Evolutionary conservation across 2,888 invertebrate species (phyloP).

Genomic region (Xanthia togata): DNA sequence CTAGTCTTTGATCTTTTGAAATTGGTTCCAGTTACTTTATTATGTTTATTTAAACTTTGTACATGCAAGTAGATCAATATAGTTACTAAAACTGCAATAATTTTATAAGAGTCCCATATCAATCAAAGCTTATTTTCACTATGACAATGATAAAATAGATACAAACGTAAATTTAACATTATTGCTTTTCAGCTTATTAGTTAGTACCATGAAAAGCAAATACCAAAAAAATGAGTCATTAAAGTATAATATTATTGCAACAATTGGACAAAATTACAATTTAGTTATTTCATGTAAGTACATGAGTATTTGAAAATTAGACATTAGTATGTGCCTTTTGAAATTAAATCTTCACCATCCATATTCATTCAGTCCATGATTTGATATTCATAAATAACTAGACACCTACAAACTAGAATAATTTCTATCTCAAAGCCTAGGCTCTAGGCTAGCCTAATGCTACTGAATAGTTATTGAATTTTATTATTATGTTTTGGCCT

Average conservation of each 20-base stretch:
- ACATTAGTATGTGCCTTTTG: slow-evolving; percentile 84
- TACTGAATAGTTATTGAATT: slow-evolving; percentile 30
- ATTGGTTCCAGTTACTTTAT: slow-evolving; percentile 54
- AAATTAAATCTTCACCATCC: slow-evolving; percentile 82
- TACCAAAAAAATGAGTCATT: slow-evolving; percentile 72
- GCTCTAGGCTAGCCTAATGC: slow-evolving; percentile 38
- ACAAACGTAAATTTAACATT: slow-evolving; percentile 17
- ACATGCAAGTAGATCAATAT: slow-evolving; percentile 53
- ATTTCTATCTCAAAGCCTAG: slow-evolving; percentile 43
- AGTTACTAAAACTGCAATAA: slow-evolving; percentile 49
- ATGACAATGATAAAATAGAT: slow-evolving; percentile 24
- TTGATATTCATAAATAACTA: slow-evolving; percentile 71
- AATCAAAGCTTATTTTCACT: slow-evolving; percentile 44
- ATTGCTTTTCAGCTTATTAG: slow-evolving; percentile 64
- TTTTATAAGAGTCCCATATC: slow-evolving; percentile 38
- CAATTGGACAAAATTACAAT: slow-evolving; percentile 64
- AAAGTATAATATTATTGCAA: slow-evolving; percentile 53
- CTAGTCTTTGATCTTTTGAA: slow-evolving; percentile 67
- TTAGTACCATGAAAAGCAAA: slow-evolving; percentile 61
- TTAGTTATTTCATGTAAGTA: slow-evolving; percentile 67
- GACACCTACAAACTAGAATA: slow-evolving; percentile 49
- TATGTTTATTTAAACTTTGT: slow-evolving; percentile 52
- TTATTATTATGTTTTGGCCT: slow-evolving; percentile 40
- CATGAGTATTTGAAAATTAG: slow-evolving; percentile 71
- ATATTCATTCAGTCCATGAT: slow-evolving; percentile 81